Percentiles rank a stretch among this genome's conserved stretches.
phyloP scores from a whole-genome alignment of 2,113 vertebrate genomes.

The Dendrocopos noguchii region DNA sequence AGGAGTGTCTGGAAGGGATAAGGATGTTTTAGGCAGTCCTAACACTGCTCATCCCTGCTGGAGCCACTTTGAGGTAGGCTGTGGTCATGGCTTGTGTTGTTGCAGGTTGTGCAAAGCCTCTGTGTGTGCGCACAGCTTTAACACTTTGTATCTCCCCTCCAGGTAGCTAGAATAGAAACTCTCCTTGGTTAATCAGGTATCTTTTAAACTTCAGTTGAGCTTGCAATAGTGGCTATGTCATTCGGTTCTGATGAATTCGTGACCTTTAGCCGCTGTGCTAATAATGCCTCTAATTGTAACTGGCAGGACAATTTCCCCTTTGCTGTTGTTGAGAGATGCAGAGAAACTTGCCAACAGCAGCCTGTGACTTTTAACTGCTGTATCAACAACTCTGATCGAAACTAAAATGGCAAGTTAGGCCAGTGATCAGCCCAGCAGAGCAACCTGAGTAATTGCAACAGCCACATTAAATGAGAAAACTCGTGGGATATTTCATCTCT shows the following conservation, averaged over 20 bases:
- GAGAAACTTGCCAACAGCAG: constrained; percentile 8
- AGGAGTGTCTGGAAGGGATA: not conserved
- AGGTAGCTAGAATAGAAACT: not conserved
- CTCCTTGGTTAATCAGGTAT: not conserved
- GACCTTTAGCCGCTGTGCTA: constrained; percentile 18
- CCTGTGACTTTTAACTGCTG: not conserved
- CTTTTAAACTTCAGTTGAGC: not conserved
- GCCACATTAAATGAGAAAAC: not conserved
- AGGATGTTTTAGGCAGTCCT: not conserved
- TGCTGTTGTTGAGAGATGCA: not conserved
- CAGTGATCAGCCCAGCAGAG: not conserved
- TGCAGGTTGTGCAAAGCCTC: not conserved
- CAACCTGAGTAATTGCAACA: not conserved
- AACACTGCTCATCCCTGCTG: rapidly evolving
- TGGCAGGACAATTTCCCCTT: constrained; percentile 24
- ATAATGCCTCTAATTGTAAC: constrained; percentile 28
- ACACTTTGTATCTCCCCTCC: not conserved
- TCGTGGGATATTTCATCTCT: not conserved
- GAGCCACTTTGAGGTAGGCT: not conserved
- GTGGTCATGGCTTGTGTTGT: not conserved
- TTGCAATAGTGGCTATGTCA: not conserved
- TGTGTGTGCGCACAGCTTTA: not conserved
- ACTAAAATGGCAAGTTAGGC: not conserved
- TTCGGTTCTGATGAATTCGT: not conserved
- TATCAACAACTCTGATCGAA: not conserved